Evolutionary conservation across 1,140 invertebrate genomes (phyloP).

Genomic region (Thaumatotibia leucotreta): DNA sequence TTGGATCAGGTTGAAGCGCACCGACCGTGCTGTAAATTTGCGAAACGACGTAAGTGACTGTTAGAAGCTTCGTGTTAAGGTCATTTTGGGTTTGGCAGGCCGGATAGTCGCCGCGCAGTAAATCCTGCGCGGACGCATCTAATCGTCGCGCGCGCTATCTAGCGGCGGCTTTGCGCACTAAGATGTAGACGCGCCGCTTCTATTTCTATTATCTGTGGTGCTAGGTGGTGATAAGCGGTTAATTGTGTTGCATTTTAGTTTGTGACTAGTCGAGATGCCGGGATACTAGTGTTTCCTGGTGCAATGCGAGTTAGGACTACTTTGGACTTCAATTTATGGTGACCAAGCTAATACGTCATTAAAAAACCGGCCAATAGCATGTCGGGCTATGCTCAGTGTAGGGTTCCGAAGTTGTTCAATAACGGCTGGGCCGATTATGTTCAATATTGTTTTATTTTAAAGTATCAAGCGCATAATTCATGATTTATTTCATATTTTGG

Average conservation of each 20-base stretch:
- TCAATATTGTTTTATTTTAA: no score
- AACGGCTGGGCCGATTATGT: no score
- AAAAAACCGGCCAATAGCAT: no score
- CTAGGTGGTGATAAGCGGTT: conserved; percentile 56
- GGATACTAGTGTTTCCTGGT: background rate
- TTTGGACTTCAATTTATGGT: no score
- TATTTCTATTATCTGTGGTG: conserved; percentile 44
- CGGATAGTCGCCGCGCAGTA: conserved; percentile 34
- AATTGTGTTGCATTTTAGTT: conserved; percentile 37
- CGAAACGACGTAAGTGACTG: background rate
- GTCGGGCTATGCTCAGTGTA: no score
- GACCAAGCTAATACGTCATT: no score
- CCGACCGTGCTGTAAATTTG: background rate
- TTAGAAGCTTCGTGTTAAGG: background rate
- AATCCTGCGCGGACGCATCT: conserved; percentile 59
- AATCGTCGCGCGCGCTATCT: conserved; percentile 60
- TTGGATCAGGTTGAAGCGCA: background rate
- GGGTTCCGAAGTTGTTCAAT: no score
- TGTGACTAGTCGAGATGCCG: background rate
- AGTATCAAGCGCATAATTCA: no score
- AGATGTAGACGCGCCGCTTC: conserved; percentile 53
- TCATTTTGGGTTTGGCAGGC: background rate
- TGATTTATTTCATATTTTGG: no score
- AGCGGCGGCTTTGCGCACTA: conserved; percentile 61
- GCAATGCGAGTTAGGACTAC: background rate